Percentiles rank a stretch among this genome's conserved stretches.
Evolutionary conservation across 2,113 vertebrate genomes (phyloP).

Genomic region (Lycaon pictus): DNA sequence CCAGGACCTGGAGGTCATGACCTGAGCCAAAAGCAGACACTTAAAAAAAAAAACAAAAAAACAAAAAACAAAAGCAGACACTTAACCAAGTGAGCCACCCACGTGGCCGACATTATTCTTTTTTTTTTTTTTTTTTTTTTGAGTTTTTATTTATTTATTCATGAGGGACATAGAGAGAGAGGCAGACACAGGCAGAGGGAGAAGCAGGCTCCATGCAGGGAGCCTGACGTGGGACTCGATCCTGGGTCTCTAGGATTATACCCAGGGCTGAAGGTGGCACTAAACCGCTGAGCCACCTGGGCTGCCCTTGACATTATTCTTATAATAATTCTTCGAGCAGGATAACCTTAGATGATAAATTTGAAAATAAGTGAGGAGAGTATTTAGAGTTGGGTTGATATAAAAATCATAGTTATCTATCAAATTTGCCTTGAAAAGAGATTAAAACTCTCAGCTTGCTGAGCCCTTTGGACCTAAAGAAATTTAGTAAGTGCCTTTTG

Average conservation of each 20-base stretch:
- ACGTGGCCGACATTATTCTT: not conserved
- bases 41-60: too few relatives aligned
- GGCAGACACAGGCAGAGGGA: too few relatives aligned
- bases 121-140: not conserved
- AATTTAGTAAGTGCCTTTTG: not conserved
- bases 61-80: not conserved
- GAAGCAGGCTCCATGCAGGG: too few relatives aligned
- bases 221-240: too few relatives aligned
- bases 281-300: not conserved
- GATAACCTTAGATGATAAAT: slow-evolving; percentile 22
- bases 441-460: not conserved
- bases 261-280: too few relatives aligned
- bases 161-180: too few relatives aligned
- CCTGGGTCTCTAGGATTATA: too few relatives aligned
- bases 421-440: slow-evolving; percentile 52
- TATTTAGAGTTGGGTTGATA: slow-evolving; percentile 10
- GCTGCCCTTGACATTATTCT: not conserved
- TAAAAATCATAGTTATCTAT: not conserved
- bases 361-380: slow-evolving; percentile 39
- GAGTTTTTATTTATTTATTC: too few relatives aligned
- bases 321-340: slow-evolving; percentile 21
- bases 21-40: not conserved
- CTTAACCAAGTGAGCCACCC: not conserved
- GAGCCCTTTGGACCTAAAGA: slow-evolving; percentile 2
- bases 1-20: not conserved